Base-by-base conservation (phyloP, 2,797 vertebrate genomes). In the Smutsia gigantea region DNA sequence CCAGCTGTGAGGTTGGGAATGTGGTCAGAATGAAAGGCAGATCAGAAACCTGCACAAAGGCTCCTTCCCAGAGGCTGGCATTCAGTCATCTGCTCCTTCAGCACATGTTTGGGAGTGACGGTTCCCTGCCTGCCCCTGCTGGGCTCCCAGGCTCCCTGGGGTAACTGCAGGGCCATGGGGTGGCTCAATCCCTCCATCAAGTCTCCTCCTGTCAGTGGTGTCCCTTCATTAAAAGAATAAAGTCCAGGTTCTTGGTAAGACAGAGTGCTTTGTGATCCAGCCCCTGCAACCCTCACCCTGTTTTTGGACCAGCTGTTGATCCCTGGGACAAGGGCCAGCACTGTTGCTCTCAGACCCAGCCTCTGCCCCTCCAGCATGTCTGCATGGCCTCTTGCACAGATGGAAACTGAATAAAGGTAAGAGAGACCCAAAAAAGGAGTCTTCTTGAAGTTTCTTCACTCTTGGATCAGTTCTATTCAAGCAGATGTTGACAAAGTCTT, bases 401-500 rank as follows among this genome's bases (percentile, higher is more conserved):
- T 49, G 14, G 71, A n/a, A 72, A 46, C 46, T 46, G 46, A 46
- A 12, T 46, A 46, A 46, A 46, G 46, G 46, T 12, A 46, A 46
- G 46, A 46, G 46, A 46, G 46, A 46, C 46, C 46, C 46, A 46
- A 12, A 46, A 46, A 46, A 46, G 46, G 46, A 12, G 46, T 46
- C 42, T 57, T 78, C 37, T 42, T 5, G 57, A 93, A 86, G 46
- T 10, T 25, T 79, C 29, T 90, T 87, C 13, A 57, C 1, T 81
- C 53, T 79, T 0, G 0, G 25, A 39, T 94, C 77, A 69, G 15
- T 81, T 75, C 81, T 25, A 81, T 77, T 89, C 13, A 81, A 78
- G 87, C 87, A 88, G 66, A 12, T 51, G 59, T 74, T 53, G 25
- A 66, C 61, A 64, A 42, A 55, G 34, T 82, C 75, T 83, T 72